Evolutionary conservation across 2,888 invertebrate genomes (phyloP).

Genomic region (Leucania comma): DNA sequence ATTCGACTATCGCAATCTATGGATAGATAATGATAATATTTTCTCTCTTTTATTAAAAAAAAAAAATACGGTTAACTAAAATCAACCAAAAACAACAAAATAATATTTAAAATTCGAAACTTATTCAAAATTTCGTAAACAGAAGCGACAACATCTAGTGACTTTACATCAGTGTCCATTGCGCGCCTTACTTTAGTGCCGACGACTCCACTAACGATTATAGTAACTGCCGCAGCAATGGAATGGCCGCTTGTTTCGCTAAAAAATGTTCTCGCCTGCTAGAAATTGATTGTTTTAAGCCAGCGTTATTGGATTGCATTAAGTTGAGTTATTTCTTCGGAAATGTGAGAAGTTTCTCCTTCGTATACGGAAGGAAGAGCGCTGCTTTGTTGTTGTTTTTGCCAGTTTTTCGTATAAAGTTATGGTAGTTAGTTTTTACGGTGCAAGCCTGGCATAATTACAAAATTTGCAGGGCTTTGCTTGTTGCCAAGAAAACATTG

Average conservation of each 20-base stretch:
- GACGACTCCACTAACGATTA: slow-evolving; percentile 63
- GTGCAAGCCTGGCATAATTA: slow-evolving; percentile 20
- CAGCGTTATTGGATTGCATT: slow-evolving; percentile 45
- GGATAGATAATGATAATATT: neutral
- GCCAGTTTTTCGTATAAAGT: slow-evolving; percentile 10
- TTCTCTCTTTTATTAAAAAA: neutral
- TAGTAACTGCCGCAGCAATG: slow-evolving; percentile 63
- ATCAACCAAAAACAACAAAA: no score
- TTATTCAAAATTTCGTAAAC: neutral
- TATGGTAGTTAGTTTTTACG: slow-evolving; percentile 38
- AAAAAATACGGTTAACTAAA: no score
- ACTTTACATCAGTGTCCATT: slow-evolving; percentile 44
- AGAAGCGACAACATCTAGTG: slow-evolving; percentile 30
- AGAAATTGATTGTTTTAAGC: slow-evolving; percentile 59
- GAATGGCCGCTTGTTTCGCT: slow-evolving; percentile 56
- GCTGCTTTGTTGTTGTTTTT: slow-evolving; percentile 18
- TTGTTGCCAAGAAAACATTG: neutral
- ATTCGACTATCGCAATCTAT: neutral
- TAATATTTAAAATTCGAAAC: slow-evolving; percentile 1
- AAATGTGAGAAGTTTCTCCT: slow-evolving; percentile 50
- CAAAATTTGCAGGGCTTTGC: slow-evolving; percentile 9
- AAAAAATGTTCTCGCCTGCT: slow-evolving; percentile 54
- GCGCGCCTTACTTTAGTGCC: slow-evolving; percentile 33
- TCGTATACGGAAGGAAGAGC: slow-evolving; percentile 10
- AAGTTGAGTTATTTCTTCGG: slow-evolving; percentile 46